These are phyloP conservation scores for Rutilus rutilus DNA, from an alignment of 2,113 vertebrate genomes.

Conservation along the genomic window DNA sequence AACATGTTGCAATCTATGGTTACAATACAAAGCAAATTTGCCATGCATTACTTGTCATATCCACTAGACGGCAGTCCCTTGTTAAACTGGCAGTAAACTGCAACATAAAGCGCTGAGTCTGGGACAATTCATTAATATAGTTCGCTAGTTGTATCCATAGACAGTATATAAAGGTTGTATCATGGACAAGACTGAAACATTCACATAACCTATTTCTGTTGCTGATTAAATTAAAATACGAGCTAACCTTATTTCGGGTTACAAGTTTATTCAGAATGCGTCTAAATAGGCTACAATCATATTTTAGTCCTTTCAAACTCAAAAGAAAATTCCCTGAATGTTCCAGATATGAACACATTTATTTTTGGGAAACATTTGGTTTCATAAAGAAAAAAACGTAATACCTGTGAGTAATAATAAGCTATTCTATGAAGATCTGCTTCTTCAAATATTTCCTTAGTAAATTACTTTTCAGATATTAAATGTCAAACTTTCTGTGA, in stretches of 20 bases:
- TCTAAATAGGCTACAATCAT: too few relatives aligned
- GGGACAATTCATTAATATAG: neutral
- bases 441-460: neutral
- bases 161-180: too few relatives aligned
- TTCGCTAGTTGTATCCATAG: neutral
- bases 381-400: neutral
- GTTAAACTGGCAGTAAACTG: neutral
- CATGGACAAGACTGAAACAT: neutral
- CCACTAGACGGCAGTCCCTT: constrained; percentile 13
- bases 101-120: neutral
- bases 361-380: neutral
- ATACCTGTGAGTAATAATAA: neutral
- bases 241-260: too few relatives aligned
- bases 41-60: constrained; percentile 1
- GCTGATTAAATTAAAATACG: neutral
- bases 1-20: neutral
- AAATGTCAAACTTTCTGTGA: neutral
- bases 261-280: too few relatives aligned
- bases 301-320: too few relatives aligned
- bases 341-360: neutral
- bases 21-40: neutral
- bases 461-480: neutral
- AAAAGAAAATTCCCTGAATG: neutral
- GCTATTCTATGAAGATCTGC: neutral
- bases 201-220: neutral